Percentiles rank a stretch among this genome's conserved stretches.
These are phyloP conservation scores for Remorina albescens DNA, from an alignment of 2,797 vertebrate species.

Conservation along the genomic window DNA sequence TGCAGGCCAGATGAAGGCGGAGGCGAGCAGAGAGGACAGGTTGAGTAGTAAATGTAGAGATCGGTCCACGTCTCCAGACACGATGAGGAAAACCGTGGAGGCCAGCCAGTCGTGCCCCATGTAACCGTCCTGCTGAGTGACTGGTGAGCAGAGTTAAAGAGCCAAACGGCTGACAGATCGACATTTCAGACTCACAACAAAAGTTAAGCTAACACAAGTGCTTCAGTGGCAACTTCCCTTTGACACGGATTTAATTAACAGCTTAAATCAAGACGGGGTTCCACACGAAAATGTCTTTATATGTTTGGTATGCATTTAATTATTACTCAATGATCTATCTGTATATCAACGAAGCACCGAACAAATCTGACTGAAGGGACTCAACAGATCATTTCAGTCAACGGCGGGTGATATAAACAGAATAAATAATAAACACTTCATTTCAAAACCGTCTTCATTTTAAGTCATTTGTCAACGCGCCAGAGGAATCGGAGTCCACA, in stretches of 20 bases:
- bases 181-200: not conserved
- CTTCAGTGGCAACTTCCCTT: not conserved
- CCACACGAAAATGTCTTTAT: not conserved
- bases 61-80: constrained; percentile 86
- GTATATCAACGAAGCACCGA: not conserved
- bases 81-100: constrained; percentile 92
- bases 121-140: constrained; percentile 82
- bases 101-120: constrained; percentile 94
- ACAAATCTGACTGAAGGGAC: not conserved
- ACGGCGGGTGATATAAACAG: not conserved
- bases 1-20: constrained; percentile 93
- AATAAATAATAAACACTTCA: not conserved
- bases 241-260: not conserved
- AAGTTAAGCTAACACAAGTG: not conserved
- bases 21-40: constrained; percentile 89
- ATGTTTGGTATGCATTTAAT: not conserved
- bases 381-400: not conserved
- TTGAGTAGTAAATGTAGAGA: constrained; percentile 86
- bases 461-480: not conserved
- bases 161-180: not conserved
- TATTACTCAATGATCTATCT: constrained; percentile 15
- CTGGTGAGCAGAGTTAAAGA: constrained; percentile 87
- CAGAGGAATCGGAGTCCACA: not conserved
- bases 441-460: not conserved
- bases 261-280: not conserved